Percentiles rank a stretch among this genome's conserved stretches.
Conservation (phyloP, 2,113 vertebrate genomes). For the Polypterus senegalus region DNA sequence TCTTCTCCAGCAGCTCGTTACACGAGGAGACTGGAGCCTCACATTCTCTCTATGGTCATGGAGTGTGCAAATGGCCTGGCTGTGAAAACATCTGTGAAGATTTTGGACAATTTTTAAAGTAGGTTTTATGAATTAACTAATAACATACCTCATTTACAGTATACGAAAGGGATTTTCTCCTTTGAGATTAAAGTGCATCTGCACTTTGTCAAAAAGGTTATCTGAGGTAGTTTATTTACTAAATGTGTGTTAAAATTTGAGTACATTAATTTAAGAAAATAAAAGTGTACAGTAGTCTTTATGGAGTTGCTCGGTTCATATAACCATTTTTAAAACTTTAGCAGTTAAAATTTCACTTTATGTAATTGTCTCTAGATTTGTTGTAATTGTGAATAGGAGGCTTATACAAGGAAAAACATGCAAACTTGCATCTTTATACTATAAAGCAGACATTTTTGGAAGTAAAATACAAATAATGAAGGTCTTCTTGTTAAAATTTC, state of each 20-base stretch:
- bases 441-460: constrained; percentile 22
- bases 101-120: constrained; percentile 99
- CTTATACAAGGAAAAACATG: constrained; percentile 24
- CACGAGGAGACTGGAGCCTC: constrained; percentile 88
- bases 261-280: too few species aligned
- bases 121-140: constrained; percentile 40
- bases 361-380: too few species aligned
- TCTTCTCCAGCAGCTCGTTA: constrained; percentile 69
- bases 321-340: too few species aligned
- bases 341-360: too few species aligned
- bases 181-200: constrained; percentile 4
- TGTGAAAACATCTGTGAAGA: constrained; percentile 98
- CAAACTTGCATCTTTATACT: constrained; percentile 27
- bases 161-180: not conserved
- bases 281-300: too few species aligned
- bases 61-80: constrained; percentile 98
- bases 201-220: constrained; percentile 27
- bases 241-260: too few species aligned
- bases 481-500: constrained; percentile 10
- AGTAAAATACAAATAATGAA: constrained; percentile 17
- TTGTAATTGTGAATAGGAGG: not conserved
- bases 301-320: too few species aligned
- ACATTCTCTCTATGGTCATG: constrained; percentile 94
- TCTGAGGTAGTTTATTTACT: too few species aligned
- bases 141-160: not conserved